Percentiles rank a stretch among this genome's conserved stretches.
These are phyloP conservation scores for Xylota sylvarum DNA, from an alignment of 2,888 invertebrate species.

Conservation along the genomic window DNA sequence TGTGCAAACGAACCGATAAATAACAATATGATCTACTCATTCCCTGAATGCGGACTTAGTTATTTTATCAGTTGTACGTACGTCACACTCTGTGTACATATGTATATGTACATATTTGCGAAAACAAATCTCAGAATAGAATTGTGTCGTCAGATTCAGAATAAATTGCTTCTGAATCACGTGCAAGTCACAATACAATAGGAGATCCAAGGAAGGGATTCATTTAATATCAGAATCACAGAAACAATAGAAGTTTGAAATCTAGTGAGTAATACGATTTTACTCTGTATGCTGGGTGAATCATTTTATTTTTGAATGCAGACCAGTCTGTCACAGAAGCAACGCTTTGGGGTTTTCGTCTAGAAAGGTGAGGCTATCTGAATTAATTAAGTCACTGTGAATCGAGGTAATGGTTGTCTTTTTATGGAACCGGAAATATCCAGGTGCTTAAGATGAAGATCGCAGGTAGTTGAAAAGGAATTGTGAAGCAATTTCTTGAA, in stretches of 20 bases:
- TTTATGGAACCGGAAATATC: background rate
- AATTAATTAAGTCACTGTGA: background rate
- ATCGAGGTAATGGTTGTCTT: background rate
- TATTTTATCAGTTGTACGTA: no score
- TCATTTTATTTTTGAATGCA: background rate
- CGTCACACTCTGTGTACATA: no score
- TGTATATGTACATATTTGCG: background rate
- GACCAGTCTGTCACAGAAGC: background rate
- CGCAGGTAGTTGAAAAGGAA: background rate
- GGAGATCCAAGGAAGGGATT: background rate
- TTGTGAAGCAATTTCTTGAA: no score
- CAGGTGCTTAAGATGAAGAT: background rate
- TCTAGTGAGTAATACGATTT: background rate
- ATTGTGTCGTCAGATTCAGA: background rate
- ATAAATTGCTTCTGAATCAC: constrained; percentile 1
- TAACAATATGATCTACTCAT: no score
- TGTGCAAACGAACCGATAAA: no score
- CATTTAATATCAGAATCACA: background rate
- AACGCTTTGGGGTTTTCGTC: no score
- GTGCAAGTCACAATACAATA: constrained; percentile 3
- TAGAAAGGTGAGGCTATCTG: background rate
- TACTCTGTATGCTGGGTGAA: background rate
- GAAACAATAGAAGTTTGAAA: background rate
- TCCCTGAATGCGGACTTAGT: no score
- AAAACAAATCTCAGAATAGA: background rate